Conservation (phyloP, 2,113 vertebrate genomes). For the Stictonetta naevosa region DNA sequence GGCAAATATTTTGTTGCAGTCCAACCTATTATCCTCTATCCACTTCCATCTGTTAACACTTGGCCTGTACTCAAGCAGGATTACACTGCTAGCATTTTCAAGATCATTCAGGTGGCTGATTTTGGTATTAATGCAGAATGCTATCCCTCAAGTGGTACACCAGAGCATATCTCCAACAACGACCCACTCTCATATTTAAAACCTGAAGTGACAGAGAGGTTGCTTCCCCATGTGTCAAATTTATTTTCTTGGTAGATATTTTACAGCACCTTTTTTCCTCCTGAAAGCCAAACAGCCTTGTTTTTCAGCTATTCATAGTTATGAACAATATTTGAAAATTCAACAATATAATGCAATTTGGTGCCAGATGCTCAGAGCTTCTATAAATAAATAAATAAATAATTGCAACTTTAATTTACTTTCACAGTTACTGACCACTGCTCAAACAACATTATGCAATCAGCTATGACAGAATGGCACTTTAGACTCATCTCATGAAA, state of each 20-base stretch:
- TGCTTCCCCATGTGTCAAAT: not conserved
- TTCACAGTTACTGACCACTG: not conserved
- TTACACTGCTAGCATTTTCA: not conserved
- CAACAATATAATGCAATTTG: not conserved
- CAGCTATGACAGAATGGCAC: not conserved
- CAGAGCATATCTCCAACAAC: not conserved
- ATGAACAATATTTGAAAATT: not conserved
- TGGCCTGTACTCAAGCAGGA: slow-evolving; percentile 15
- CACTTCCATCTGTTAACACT: slow-evolving; percentile 30
- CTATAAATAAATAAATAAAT: not conserved
- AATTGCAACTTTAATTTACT: not conserved
- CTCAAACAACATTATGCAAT: not conserved
- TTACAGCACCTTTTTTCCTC: not conserved
- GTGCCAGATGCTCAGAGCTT: not conserved
- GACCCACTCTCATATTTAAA: not conserved
- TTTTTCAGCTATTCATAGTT: not conserved
- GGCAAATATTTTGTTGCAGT: not conserved
- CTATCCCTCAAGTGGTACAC: not conserved
- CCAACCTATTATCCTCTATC: not conserved
- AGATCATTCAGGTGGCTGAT: slow-evolving; percentile 7
- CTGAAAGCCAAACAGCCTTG: not conserved
- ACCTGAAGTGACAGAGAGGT: not conserved
- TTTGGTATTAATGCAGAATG: not conserved
- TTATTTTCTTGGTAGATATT: not conserved
- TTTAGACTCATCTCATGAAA: not conserved